phyloP scores from a whole-genome alignment of 2,888 invertebrate species.

The Cheilosia soror region DNA sequence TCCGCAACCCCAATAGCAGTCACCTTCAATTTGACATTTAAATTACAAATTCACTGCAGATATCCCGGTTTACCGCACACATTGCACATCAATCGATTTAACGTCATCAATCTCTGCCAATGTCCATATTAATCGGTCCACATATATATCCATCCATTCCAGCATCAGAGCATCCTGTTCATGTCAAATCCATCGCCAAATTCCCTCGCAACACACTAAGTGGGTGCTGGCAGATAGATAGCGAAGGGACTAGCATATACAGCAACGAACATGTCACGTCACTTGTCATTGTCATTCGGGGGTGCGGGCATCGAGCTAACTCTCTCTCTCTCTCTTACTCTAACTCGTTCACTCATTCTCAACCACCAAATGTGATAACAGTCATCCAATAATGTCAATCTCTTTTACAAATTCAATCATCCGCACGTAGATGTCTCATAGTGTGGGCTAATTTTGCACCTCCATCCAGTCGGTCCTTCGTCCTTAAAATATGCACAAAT shows the following conservation, averaged over 20 bases:
- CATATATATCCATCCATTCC: conserved; percentile 40
- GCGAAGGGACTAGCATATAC: conserved; percentile 1
- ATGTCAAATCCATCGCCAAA: conserved; percentile 64
- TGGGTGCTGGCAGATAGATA: conserved; percentile 15
- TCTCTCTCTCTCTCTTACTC: background rate
- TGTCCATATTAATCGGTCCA: conserved; percentile 74
- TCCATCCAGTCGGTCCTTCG: conserved; percentile 20
- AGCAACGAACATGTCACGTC: conserved; percentile 48
- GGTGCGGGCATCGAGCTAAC: no score
- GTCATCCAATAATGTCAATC: conserved; percentile 73
- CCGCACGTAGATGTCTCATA: conserved; percentile 61
- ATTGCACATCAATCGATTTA: conserved; percentile 73
- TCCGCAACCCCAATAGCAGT: conserved; percentile 12
- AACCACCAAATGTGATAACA: conserved; percentile 72
- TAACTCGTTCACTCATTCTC: background rate
- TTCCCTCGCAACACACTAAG: conserved; percentile 40
- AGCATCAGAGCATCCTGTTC: conserved; percentile 32
- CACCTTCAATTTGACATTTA: conserved; percentile 72
- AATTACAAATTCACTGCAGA: conserved; percentile 74
- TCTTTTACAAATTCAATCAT: conserved; percentile 74
- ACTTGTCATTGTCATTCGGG: conserved; percentile 56
- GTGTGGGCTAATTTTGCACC: conserved; percentile 56
- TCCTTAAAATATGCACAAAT: conserved; percentile 70
- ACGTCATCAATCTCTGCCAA: conserved; percentile 74
- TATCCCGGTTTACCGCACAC: conserved; percentile 69